Evolutionary conservation across 1,140 invertebrate genomes (phyloP).

Genomic region (Paramacrobiotus metropolitanus): DNA sequence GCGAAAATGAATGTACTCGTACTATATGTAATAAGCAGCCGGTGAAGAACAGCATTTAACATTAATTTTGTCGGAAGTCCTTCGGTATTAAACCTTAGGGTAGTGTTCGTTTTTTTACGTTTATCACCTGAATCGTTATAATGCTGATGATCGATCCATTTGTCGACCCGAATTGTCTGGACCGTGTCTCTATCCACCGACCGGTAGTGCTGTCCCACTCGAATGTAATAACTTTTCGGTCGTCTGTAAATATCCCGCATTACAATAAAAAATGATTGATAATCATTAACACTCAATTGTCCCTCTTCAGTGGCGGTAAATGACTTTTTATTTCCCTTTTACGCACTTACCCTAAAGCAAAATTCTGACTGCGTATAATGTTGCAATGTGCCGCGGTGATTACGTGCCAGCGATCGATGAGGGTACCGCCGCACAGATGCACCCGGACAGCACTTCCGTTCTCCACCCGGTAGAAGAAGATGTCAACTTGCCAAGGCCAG

Average conservation of each 20-base stretch:
- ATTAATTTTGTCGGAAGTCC: too few relatives aligned
- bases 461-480: neutral
- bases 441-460: neutral
- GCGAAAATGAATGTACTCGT: too few relatives aligned
- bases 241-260: too few relatives aligned
- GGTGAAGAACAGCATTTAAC: too few relatives aligned
- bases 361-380: neutral
- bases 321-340: neutral
- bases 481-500: slow-evolving; percentile 5
- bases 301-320: too few relatives aligned
- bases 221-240: slow-evolving; percentile 4
- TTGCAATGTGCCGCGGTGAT: neutral
- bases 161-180: neutral
- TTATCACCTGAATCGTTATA: slow-evolving; percentile 4
- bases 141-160: neutral
- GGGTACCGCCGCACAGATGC: neutral
- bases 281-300: too few relatives aligned
- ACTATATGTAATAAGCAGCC: too few relatives aligned
- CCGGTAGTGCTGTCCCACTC: neutral
- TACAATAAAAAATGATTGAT: too few relatives aligned
- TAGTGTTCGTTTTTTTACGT: too few relatives aligned
- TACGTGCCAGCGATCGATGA: neutral
- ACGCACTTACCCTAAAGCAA: neutral
- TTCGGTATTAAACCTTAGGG: too few relatives aligned
- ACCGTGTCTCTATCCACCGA: neutral